Conservation (phyloP, 2,797 vertebrate genomes). For the Taenioides sp. region DNA sequence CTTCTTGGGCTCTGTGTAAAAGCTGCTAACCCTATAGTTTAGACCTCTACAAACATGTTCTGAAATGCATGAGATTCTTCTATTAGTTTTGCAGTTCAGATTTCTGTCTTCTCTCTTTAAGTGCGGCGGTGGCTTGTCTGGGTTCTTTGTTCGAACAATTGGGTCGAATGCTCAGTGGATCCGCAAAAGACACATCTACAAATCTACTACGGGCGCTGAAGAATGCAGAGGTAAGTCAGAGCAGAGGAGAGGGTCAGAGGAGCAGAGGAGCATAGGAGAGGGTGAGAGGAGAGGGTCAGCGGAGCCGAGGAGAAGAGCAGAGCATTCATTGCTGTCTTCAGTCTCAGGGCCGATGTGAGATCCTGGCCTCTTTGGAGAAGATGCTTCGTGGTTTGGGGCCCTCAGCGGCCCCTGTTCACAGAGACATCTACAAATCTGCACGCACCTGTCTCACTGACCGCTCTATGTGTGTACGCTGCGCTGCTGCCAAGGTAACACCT, state of each 20-base stretch:
- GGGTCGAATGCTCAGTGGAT: constrained; percentile 85
- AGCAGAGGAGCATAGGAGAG: not conserved
- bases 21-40: too few relatives aligned
- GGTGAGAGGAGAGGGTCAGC: not conserved
- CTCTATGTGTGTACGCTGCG: constrained; percentile 91
- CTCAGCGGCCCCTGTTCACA: constrained; percentile 81
- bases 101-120: constrained; percentile 53
- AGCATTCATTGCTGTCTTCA: constrained; percentile 40
- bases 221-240: constrained; percentile 86
- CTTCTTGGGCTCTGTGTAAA: not conserved
- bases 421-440: constrained; percentile 92
- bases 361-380: constrained; percentile 88
- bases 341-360: constrained; percentile 95
- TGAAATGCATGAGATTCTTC: too few relatives aligned
- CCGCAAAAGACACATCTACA: constrained; percentile 84
- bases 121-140: constrained; percentile 89
- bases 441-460: constrained; percentile 87
- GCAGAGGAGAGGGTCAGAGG: not conserved
- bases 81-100: too few relatives aligned
- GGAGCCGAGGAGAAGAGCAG: too few relatives aligned
- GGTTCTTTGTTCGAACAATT: constrained; percentile 90
- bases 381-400: constrained; percentile 85
- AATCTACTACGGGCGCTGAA: constrained; percentile 92
- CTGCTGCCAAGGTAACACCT: constrained; percentile 84
- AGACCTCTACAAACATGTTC: too few relatives aligned